phyloP scores from a whole-genome alignment of 2,113 vertebrate genomes.

The Poeciliopsis prolifica region DNA sequence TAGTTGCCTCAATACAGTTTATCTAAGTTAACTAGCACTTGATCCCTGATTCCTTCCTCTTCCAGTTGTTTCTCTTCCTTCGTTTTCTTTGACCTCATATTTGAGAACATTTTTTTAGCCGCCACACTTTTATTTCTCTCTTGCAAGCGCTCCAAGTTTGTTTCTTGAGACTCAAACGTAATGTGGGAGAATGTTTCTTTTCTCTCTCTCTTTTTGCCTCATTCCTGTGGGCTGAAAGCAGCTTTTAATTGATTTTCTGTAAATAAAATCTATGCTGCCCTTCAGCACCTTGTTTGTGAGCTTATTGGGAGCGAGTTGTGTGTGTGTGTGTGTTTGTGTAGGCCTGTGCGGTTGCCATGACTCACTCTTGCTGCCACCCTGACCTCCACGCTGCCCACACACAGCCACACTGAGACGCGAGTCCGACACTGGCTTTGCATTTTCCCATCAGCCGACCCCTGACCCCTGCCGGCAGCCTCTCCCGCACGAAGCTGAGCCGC shows the following conservation, averaged over 20 bases:
- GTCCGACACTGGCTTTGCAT: slow-evolving; percentile 39
- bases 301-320: slow-evolving; percentile 19
- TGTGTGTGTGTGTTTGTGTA: slow-evolving; percentile 24
- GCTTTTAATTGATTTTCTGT: slow-evolving; percentile 58
- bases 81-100: not conserved
- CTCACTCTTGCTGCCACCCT: slow-evolving; percentile 60
- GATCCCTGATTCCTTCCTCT: not conserved
- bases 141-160: not conserved
- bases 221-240: slow-evolving; percentile 30
- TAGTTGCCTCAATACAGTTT: not conserved
- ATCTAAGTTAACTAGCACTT: not conserved
- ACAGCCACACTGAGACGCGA: slow-evolving; percentile 41
- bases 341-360: slow-evolving; percentile 56
- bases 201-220: not conserved
- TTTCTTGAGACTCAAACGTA: not conserved
- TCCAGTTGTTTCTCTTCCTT: not conserved
- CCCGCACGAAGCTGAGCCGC: slow-evolving; percentile 46
- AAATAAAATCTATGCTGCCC: slow-evolving; percentile 49
- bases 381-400: slow-evolving; percentile 68
- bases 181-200: not conserved
- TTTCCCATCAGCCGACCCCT: slow-evolving; percentile 65
- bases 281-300: slow-evolving; percentile 25
- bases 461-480: slow-evolving; percentile 56
- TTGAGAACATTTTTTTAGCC: not conserved
- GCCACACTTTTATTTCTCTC: not conserved